Base-by-base conservation (phyloP, 2,113 vertebrate genomes). In the Otus sunia region DNA sequence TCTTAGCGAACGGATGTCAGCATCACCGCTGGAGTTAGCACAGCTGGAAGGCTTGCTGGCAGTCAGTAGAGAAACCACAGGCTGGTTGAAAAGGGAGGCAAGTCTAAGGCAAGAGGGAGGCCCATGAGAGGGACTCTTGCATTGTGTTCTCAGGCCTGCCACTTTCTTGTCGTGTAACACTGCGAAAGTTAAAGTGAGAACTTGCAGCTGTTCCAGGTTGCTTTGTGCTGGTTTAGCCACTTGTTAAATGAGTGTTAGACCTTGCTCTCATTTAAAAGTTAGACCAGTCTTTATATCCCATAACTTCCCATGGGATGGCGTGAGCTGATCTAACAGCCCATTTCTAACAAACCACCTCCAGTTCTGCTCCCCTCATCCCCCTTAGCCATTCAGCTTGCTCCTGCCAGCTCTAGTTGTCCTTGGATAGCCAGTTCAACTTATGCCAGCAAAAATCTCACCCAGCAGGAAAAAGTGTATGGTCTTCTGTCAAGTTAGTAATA, bases 1-100 rank as follows among this genome's bases (percentile, higher is more conserved):
- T 93, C 55, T 83, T 94, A 83, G 53, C 1, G 4, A 88, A 76
- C 6, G 26, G 62, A 92, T 96, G 93, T 90, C 92, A 90, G 60
- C 90, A 73, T 93, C 87, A 66, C 13, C 0, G 9, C 53, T 90
- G 74, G 53, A 95, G 85, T 88, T 67, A 77, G 78, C 75, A 55
- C 78, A 96, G 92, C 75, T 96, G 94, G 81, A 86, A 90, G 34
- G 13, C 50, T 71, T 86, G 34, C 75, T 92, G 58, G 80, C 75
- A 93, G 71, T 41, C 92, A 50, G 71, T 11, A 81, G 50, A 88
- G 85, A 80, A 83, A 93, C 72, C 75, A 67, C 45, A 73, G 67
- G 29, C 82, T 94, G 90, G 47, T 67, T 93, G 79, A 71, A 88
- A 90, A 88, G 34, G 58, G 74, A 93, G 81, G 32, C 37, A 82